Percentiles rank a stretch among this genome's conserved stretches.
phyloP scores from a whole-genome alignment of 2,797 vertebrate species.

The Podarcis lilfordi region DNA sequence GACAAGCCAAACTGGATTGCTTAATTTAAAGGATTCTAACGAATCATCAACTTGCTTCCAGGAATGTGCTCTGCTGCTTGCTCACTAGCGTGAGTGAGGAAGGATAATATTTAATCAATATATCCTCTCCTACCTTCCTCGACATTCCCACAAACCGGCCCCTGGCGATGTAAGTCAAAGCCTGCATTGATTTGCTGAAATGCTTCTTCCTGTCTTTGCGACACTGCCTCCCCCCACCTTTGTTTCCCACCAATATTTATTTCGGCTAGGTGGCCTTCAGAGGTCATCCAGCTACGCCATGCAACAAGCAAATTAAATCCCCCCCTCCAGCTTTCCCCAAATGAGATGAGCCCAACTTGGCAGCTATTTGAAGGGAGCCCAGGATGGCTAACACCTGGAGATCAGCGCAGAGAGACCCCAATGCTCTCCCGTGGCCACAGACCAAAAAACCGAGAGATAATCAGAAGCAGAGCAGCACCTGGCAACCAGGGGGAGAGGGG shows the following conservation, averaged over 20 bases:
- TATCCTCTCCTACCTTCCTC: no score
- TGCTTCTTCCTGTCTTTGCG: neutral
- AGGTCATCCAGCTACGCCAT: neutral
- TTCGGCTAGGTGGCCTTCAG: neutral
- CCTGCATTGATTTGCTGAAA: neutral
- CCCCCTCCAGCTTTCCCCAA: neutral
- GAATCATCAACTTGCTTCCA: no score
- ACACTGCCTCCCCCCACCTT: no score
- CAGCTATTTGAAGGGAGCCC: neutral
- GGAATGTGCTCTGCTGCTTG: no score
- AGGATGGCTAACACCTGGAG: neutral
- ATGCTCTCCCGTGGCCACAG: neutral
- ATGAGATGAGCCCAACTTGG: neutral
- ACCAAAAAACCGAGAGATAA: neutral
- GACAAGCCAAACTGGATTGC: no score
- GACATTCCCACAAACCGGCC: no score
- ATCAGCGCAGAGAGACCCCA: neutral
- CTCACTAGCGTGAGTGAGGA: no score
- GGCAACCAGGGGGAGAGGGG: neutral
- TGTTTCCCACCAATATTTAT: neutral
- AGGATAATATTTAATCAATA: no score
- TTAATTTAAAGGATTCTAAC: no score
- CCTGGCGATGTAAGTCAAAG: neutral
- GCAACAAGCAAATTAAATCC: neutral
- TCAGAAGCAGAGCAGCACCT: conserved; percentile 7